A percentile compares a stretch with the other conserved stretches of the same genome.
These are phyloP conservation scores for Dugesia japonica DNA, from an alignment of 2,888 invertebrate species.

Conservation along the genomic window DNA sequence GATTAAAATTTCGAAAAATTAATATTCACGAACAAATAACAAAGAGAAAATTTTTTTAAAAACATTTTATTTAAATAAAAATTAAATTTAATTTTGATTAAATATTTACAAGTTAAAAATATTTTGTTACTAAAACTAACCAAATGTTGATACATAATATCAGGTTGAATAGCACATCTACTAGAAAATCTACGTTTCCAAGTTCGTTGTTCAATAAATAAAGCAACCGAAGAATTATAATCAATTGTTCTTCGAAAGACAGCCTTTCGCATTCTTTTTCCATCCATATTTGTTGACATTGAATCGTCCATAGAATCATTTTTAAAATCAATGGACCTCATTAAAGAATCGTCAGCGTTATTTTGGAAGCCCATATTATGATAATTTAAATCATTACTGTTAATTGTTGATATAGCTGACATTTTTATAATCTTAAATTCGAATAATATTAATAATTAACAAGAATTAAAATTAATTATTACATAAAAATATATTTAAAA, in stretches of 20 bases:
- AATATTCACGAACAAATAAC: neutral
- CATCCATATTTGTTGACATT: slow-evolving; percentile 28
- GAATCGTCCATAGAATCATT: neutral
- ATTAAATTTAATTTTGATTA: neutral
- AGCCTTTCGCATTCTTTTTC: slow-evolving; percentile 57
- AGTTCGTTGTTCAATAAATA: slow-evolving; percentile 70
- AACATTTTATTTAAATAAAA: too few species aligned
- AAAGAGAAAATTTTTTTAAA: too few species aligned
- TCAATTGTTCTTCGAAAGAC: slow-evolving; percentile 93
- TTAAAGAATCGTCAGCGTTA: neutral
- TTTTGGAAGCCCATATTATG: neutral
- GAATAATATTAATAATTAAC: too few species aligned
- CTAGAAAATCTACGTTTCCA: slow-evolving; percentile 87
- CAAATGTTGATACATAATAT: slow-evolving; percentile 68
- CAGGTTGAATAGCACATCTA: slow-evolving; percentile 73
- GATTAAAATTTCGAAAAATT: too few species aligned
- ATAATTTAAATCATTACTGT: neutral
- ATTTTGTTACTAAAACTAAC: slow-evolving; percentile 31
- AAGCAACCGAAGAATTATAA: slow-evolving; percentile 82
- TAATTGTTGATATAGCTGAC: slow-evolving; percentile 10
- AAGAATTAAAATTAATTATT: too few species aligned
- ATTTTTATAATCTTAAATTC: neutral
- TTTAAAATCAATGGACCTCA: neutral
- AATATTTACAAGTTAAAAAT: neutral
- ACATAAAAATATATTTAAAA: too few species aligned